phyloP scores from a whole-genome alignment of 2,797 vertebrate species.

The Coccyzus lansbergi region DNA sequence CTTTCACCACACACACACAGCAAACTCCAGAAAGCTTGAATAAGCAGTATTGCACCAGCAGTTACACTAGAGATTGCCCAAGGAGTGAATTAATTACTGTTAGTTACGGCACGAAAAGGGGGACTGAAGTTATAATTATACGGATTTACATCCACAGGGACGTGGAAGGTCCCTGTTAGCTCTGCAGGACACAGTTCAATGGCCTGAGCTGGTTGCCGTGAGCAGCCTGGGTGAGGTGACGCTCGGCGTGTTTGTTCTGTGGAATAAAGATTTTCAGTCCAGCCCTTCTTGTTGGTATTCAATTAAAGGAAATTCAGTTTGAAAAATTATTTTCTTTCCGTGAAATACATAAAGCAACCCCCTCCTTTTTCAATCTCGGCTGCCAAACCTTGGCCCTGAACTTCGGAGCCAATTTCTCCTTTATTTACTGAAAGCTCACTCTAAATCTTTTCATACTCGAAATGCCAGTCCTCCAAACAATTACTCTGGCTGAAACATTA shows the following conservation, averaged over 20 bases:
- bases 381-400: constrained; percentile 21
- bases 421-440: constrained; percentile 55
- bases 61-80: neutral
- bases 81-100: neutral
- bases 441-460: constrained; percentile 35
- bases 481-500: constrained; percentile 15
- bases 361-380: neutral
- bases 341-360: neutral
- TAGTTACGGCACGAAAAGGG: neutral
- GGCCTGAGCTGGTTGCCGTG: neutral
- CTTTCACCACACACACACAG: neutral
- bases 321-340: neutral
- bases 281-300: neutral
- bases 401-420: constrained; percentile 36
- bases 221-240: neutral
- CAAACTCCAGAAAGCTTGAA: neutral
- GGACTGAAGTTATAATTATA: neutral
- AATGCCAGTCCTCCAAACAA: constrained; percentile 16
- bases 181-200: neutral
- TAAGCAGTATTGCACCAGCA: neutral
- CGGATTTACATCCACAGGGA: neutral
- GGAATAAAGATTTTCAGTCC: neutral
- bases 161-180: neutral
- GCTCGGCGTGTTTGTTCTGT: neutral
- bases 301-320: neutral